A percentile compares a stretch with the other conserved stretches of the same genome.
Evolutionary conservation across 2,888 invertebrate genomes (phyloP).

Genomic region (Pyralis farinalis): DNA sequence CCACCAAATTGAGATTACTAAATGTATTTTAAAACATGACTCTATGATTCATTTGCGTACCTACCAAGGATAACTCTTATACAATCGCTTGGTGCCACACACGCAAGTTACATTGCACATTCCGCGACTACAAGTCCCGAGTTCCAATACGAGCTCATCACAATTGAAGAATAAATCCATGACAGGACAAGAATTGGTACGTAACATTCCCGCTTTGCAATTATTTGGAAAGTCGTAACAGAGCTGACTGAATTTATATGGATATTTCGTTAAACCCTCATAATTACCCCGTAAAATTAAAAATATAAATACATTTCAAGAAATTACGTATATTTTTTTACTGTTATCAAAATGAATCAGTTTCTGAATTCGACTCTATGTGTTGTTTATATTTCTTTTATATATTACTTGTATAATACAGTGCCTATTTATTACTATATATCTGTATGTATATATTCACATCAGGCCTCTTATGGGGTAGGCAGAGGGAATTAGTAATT

Average conservation of each 20-base stretch:
- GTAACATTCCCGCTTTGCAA: slow-evolving; percentile 84
- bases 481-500: no score
- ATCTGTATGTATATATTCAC: no score
- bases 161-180: slow-evolving; percentile 89
- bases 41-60: slow-evolving; percentile 4
- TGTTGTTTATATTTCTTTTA: no score
- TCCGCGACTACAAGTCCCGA: slow-evolving; percentile 63
- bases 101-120: slow-evolving; percentile 88
- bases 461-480: no score
- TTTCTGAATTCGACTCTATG: no score
- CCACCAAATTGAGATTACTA: no score
- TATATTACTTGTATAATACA: no score
- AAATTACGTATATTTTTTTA: no score
- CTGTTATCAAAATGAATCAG: no score
- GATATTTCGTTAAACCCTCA: slow-evolving; percentile 81
- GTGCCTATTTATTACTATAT: no score
- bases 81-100: slow-evolving; percentile 80
- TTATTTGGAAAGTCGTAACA: slow-evolving; percentile 84
- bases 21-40: slow-evolving; percentile 6
- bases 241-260: slow-evolving; percentile 84
- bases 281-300: slow-evolving; percentile 86
- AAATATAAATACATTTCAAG: no score
- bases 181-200: slow-evolving; percentile 86
- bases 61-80: slow-evolving; percentile 49
- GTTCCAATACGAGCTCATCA: slow-evolving; percentile 74